Base-by-base conservation (phyloP, 2,888 invertebrate species). In the Yponomeuta plumbellus region DNA sequence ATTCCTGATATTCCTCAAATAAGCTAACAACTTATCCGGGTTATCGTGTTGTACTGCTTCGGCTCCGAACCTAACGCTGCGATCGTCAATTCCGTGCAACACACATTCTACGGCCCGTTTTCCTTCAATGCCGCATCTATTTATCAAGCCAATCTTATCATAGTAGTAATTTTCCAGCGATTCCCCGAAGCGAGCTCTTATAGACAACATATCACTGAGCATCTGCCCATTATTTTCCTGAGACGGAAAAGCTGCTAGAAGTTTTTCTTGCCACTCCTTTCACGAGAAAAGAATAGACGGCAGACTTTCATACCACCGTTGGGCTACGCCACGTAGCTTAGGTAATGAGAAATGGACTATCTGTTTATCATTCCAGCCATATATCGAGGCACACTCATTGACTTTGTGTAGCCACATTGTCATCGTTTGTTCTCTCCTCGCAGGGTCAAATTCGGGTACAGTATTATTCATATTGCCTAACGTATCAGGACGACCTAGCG, bases 31-130 rank as follows among this genome's bases (percentile, higher is more conserved):
- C 21, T 69, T 61, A 61, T 69, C 69, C 0, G 67, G 67, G 58
- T 68, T 67, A n/a, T 61, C 10, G 64, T 56, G 68, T 63, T 68
- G 44, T 1, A 52, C 67, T 20, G 69, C 69, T 21, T 68, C 61
- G 11, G 70, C 70, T 8, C 70, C 70, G 66, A 70, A 39, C 22
- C 67, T 26, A n/a, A 69, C 22, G 6, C 66, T 52, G 8, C 68
- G 61, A 62, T 68, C 67, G 13, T 69, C 67, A n/a, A 69, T 62
- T 11, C 67, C 66, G 44, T 68, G 63, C n/a, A 67, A 17, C 6
- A 69, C 10, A 57, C 67, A 69, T n/a, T 67, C 69, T 6, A 58
- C 58, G 2, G 58, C 58, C 2, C 58, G 58, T 58, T 20, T 58
- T 2, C 26, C 26, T 5, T 1, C 26, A 26, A 26, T 26, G 26